A percentile compares a stretch with the other conserved stretches of the same genome.
These are phyloP conservation scores for Colletes collaris DNA, from an alignment of 2,888 invertebrate genomes.

Conservation along the genomic window DNA sequence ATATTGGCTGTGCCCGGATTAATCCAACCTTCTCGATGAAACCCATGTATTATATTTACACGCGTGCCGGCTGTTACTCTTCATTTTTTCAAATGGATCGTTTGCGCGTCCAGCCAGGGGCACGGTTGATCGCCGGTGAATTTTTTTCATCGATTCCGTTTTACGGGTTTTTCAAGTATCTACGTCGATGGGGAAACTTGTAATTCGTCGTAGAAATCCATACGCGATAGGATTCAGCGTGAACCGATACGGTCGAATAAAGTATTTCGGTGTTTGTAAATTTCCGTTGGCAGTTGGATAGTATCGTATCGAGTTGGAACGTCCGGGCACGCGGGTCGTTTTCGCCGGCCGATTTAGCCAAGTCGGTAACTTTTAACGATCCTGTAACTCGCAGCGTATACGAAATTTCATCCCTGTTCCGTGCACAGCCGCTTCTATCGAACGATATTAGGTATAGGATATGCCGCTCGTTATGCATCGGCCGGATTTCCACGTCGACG, in stretches of 20 bases:
- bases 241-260: too few relatives aligned
- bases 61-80: constrained; percentile 24
- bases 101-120: not conserved
- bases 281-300: not conserved
- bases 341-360: not conserved
- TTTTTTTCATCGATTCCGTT: not conserved
- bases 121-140: constrained; percentile 9
- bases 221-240: too few relatives aligned
- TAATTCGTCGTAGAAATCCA: too few relatives aligned
- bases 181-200: too few relatives aligned
- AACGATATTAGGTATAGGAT: constrained; percentile 27
- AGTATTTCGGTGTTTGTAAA: not conserved
- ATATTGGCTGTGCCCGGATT: constrained; percentile 43
- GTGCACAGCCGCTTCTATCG: not conserved
- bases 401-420: constrained; percentile 17
- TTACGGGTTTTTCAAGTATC: too few relatives aligned
- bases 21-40: constrained; percentile 28
- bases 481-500: constrained; percentile 57
- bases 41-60: constrained; percentile 17
- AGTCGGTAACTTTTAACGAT: constrained; percentile 66
- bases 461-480: constrained; percentile 56
- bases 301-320: not conserved
- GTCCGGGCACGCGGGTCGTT: not conserved
- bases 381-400: constrained; percentile 42
- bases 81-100: constrained; percentile 44